Evolutionary conservation across 2,113 vertebrate species (phyloP).

Genomic region (Pomatostomus ruficeps): DNA sequence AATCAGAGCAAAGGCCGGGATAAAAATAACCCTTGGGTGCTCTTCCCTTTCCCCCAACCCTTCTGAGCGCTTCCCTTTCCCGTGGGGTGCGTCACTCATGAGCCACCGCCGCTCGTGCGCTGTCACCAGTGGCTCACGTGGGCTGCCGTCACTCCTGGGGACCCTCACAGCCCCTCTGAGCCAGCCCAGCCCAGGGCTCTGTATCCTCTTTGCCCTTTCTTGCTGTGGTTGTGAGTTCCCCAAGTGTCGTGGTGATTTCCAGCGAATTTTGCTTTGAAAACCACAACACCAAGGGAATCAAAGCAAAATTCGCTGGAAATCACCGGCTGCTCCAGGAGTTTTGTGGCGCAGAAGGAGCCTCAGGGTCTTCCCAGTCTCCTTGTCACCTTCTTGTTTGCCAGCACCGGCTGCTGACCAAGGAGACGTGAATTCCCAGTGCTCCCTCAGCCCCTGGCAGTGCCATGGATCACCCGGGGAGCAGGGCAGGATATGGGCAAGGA

Average conservation of each 20-base stretch:
- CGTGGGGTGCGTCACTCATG: not conserved
- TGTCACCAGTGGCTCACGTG: not conserved
- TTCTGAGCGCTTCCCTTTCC: too few relatives aligned
- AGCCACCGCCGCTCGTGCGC: not conserved
- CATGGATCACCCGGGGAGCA: fast-evolving
- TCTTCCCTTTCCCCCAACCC: too few relatives aligned
- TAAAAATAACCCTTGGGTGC: slow-evolving; percentile 35
- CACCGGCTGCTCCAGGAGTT: fast-evolving
- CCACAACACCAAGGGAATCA: too few relatives aligned
- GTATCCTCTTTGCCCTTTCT: not conserved
- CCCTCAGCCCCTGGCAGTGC: not conserved
- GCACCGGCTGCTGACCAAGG: not conserved
- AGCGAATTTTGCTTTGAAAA: too few relatives aligned
- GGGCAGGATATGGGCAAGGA: not conserved
- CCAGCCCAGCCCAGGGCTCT: not conserved
- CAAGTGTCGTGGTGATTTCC: too few relatives aligned
- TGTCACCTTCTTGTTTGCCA: not conserved
- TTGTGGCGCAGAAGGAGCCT: not conserved
- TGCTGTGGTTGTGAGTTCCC: too few relatives aligned
- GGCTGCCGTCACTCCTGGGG: fast-evolving
- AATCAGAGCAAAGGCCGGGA: not conserved
- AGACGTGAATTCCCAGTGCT: fast-evolving
- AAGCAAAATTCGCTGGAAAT: not conserved
- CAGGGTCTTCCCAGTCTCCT: not conserved
- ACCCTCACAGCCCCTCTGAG: not conserved